Conservation (phyloP, 92 coral and sea anemone species). For the Umimayanthus chanpuru region DNA sequence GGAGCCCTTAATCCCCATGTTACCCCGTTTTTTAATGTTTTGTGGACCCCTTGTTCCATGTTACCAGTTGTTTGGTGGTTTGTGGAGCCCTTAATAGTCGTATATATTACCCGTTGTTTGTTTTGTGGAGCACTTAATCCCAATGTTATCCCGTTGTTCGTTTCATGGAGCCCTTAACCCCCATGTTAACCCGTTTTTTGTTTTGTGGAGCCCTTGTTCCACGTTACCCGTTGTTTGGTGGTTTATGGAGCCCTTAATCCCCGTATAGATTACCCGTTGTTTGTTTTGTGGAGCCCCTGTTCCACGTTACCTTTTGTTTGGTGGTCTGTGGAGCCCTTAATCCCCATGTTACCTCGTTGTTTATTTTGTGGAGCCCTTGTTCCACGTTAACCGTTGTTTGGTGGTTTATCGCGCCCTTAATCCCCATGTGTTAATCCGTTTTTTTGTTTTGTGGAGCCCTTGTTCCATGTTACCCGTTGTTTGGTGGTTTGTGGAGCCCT, state of each 20-base stretch:
- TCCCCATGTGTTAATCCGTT: background rate
- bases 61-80: background rate
- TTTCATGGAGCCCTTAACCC: background rate
- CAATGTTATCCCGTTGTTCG: background rate
- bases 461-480: too few relatives aligned
- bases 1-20: background rate
- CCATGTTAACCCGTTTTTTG: background rate
- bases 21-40: background rate
- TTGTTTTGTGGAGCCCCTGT: too few relatives aligned
- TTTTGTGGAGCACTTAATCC: too few relatives aligned
- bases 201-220: background rate
- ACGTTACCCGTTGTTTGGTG: background rate
- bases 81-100: background rate
- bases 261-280: too few relatives aligned
- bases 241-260: too few relatives aligned
- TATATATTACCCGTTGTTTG: too few relatives aligned
- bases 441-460: too few relatives aligned
- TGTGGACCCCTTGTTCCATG: too few relatives aligned
- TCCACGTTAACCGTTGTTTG: too few relatives aligned
- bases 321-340: background rate
- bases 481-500: too few relatives aligned
- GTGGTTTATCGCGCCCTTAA: background rate
- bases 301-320: too few relatives aligned
- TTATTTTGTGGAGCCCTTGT: too few relatives aligned
- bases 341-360: background rate